Conservation (phyloP, 2,888 invertebrate genomes). For the Acanthosepion esculentum region DNA sequence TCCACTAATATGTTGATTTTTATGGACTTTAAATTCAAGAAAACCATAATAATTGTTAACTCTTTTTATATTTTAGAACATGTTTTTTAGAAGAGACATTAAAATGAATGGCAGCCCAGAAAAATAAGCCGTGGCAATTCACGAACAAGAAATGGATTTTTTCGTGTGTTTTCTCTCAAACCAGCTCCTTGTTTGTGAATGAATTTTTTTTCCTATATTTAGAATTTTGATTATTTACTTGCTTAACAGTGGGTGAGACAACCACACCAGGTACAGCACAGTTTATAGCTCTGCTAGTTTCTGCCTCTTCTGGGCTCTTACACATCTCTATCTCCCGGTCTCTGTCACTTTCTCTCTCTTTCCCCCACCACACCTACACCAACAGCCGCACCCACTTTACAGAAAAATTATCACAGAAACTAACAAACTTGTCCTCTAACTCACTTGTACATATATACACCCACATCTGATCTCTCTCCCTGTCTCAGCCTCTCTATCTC, state of each 20-base stretch:
- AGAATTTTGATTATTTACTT: background rate
- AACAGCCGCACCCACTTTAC: background rate
- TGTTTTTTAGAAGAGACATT: slow-evolving; percentile 10
- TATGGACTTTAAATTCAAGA: background rate
- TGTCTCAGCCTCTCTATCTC: too few species aligned
- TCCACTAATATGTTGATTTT: slow-evolving; percentile 14
- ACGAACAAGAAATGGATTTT: background rate
- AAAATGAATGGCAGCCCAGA: slow-evolving; percentile 20
- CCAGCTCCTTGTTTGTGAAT: slow-evolving; percentile 22
- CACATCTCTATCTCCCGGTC: background rate
- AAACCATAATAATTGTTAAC: background rate
- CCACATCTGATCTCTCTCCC: background rate
- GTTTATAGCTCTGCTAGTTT: background rate
- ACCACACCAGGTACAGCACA: background rate
- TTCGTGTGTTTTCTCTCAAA: background rate
- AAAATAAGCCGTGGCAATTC: background rate
- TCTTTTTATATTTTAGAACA: background rate
- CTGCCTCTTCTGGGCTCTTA: background rate
- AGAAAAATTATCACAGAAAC: background rate
- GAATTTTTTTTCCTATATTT: slow-evolving; percentile 15
- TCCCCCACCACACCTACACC: background rate
- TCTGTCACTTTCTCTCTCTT: too few species aligned
- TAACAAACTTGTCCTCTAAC: background rate
- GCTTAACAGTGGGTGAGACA: background rate
- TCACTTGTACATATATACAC: background rate